Evolutionary conservation across 2,888 invertebrate genomes (phyloP).

Genomic region (Adelphocoris suturalis): DNA sequence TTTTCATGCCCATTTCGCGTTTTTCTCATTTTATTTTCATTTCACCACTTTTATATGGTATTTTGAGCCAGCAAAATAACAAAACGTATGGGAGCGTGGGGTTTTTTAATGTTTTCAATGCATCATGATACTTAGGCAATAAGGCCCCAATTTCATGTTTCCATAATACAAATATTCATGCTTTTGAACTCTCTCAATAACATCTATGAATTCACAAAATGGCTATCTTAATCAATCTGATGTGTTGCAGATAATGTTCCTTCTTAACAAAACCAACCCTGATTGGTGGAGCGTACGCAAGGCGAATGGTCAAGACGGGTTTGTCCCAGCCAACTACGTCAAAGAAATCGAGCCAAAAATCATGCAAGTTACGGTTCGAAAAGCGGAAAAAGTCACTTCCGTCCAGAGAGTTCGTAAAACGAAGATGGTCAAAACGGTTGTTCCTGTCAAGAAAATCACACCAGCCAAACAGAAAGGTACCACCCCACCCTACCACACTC

Average conservation of each 20-base stretch:
- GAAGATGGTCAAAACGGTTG: slow-evolving; percentile 90
- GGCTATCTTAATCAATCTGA: no score
- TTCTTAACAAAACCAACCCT: slow-evolving; percentile 95
- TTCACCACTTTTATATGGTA: no score
- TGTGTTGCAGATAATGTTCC: slow-evolving; percentile 84
- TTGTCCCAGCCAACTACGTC: slow-evolving; percentile 98
- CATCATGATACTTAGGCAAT: no score
- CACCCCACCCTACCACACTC: background rate
- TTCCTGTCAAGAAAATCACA: slow-evolving; percentile 83
- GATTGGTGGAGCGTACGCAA: slow-evolving; percentile 99
- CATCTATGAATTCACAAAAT: no score
- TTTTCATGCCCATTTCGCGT: no score
- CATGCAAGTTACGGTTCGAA: slow-evolving; percentile 90
- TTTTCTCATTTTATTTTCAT: no score
- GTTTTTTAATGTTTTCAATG: no score
- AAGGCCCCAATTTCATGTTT: no score
- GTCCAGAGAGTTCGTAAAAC: slow-evolving; percentile 94
- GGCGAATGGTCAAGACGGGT: slow-evolving; percentile 94
- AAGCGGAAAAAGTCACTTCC: slow-evolving; percentile 90
- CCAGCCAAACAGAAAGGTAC: slow-evolving; percentile 77
- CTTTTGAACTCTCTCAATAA: no score
- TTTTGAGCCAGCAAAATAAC: no score
- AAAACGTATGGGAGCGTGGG: no score
- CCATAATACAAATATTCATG: no score
- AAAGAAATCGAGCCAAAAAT: slow-evolving; percentile 93